These are phyloP conservation scores for Bombyx mandarina DNA, from an alignment of 1,140 invertebrate species.

Conservation along the genomic window DNA sequence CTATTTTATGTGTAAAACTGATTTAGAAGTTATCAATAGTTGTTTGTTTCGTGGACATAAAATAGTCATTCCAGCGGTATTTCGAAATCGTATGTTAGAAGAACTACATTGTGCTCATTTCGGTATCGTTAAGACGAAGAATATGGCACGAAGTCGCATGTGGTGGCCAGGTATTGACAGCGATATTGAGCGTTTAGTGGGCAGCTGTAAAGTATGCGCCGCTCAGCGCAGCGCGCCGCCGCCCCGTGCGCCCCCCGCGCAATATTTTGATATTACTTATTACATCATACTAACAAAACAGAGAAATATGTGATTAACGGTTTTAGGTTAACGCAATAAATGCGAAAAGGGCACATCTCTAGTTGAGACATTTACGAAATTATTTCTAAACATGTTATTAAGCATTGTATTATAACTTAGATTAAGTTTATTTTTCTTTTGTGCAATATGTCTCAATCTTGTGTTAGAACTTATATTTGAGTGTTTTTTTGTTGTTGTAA, in stretches of 20 bases:
- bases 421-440: too few relatives aligned
- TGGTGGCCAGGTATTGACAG: slow-evolving; percentile 8
- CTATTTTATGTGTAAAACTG: slow-evolving; percentile 24
- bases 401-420: too few relatives aligned
- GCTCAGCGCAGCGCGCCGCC: slow-evolving; percentile 6
- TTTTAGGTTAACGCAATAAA: too few relatives aligned
- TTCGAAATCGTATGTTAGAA: slow-evolving; percentile 12
- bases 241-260: not conserved
- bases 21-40: slow-evolving; percentile 19
- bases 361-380: too few relatives aligned
- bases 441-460: too few relatives aligned
- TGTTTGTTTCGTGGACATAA: slow-evolving; percentile 24
- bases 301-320: too few relatives aligned
- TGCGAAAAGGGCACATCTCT: too few relatives aligned
- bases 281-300: too few relatives aligned
- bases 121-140: slow-evolving; percentile 25
- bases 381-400: too few relatives aligned
- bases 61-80: slow-evolving; percentile 21
- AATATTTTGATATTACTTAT: too few relatives aligned
- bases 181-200: slow-evolving; percentile 8
- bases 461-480: too few relatives aligned
- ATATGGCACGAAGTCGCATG: slow-evolving; percentile 11
- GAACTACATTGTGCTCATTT: slow-evolving; percentile 21
- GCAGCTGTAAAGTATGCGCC: slow-evolving; percentile 9
- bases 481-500: too few relatives aligned